Evolutionary conservation across 2,113 vertebrate species (phyloP).

Genomic region (Corapipo altera): DNA sequence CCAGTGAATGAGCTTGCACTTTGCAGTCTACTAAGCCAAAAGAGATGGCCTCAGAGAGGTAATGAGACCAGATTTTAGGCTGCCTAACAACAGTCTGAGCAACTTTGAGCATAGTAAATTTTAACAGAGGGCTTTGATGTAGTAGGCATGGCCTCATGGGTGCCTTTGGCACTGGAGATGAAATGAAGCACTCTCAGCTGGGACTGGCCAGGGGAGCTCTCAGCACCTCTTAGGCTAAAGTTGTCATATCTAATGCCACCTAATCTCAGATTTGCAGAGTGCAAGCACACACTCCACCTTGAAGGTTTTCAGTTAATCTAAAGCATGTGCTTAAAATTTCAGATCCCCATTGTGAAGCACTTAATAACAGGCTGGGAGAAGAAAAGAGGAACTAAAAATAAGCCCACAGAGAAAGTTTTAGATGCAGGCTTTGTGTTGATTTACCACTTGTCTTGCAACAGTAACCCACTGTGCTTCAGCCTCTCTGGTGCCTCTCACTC

Average conservation of each 20-base stretch:
- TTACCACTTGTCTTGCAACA: not conserved
- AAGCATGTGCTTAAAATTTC: not conserved
- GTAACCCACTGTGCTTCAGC: not conserved
- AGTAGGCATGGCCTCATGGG: not conserved
- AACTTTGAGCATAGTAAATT: not conserved
- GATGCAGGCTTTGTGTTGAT: not conserved
- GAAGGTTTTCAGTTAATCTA: not conserved
- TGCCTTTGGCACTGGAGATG: not conserved
- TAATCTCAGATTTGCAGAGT: not conserved
- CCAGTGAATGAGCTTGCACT: not conserved
- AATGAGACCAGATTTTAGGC: not conserved
- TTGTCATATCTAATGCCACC: not conserved
- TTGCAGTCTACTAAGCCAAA: not conserved
- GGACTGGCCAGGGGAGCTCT: not conserved
- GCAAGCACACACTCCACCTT: not conserved
- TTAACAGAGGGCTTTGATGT: not conserved
- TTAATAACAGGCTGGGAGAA: not conserved
- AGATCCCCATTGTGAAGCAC: not conserved
- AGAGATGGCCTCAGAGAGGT: not conserved
- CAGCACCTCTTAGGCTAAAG: not conserved
- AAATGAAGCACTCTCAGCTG: not conserved
- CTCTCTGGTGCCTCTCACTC: not conserved
- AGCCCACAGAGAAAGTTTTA: not conserved
- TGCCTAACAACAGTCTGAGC: not conserved
- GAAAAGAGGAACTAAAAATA: not conserved